phyloP scores from a whole-genome alignment of 2,113 vertebrate genomes.

The Oreochromis spilurus region DNA sequence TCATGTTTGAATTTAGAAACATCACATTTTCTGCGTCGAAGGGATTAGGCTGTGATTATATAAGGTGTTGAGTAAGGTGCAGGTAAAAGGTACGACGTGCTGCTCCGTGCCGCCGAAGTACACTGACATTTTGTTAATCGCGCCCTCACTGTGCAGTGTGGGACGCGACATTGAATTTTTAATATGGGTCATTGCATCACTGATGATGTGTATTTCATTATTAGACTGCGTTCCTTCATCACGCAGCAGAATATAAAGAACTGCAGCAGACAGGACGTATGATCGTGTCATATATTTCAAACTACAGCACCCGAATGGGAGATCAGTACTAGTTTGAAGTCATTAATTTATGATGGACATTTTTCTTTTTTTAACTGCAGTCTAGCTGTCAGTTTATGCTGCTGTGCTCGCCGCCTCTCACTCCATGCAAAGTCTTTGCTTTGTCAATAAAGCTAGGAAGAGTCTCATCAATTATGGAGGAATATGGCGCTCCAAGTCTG shows the following conservation, averaged over 20 bases:
- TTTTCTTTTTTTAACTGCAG: background rate
- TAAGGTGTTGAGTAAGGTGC: background rate
- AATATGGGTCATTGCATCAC: background rate
- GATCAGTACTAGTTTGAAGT: background rate
- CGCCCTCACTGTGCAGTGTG: background rate
- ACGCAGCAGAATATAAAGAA: background rate
- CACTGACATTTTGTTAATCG: background rate
- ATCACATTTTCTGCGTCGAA: background rate
- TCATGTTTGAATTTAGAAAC: background rate
- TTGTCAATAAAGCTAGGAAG: conserved; percentile 24
- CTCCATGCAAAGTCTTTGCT: background rate
- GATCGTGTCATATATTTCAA: background rate
- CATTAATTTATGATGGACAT: background rate
- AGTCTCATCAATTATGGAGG: conserved; percentile 49
- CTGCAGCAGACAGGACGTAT: background rate
- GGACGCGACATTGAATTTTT: background rate
- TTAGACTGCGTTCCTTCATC: background rate
- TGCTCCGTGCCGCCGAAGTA: background rate
- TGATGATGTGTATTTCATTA: background rate
- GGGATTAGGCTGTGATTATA: background rate
- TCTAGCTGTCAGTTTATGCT: background rate
- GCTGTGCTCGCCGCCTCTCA: background rate
- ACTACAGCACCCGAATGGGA: background rate
- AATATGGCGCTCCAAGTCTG: conserved; percentile 14
- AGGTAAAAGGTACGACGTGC: background rate